These are phyloP conservation scores for Thripadectes ignobilis DNA, from an alignment of 2,797 vertebrate genomes.

Conservation along the genomic window DNA sequence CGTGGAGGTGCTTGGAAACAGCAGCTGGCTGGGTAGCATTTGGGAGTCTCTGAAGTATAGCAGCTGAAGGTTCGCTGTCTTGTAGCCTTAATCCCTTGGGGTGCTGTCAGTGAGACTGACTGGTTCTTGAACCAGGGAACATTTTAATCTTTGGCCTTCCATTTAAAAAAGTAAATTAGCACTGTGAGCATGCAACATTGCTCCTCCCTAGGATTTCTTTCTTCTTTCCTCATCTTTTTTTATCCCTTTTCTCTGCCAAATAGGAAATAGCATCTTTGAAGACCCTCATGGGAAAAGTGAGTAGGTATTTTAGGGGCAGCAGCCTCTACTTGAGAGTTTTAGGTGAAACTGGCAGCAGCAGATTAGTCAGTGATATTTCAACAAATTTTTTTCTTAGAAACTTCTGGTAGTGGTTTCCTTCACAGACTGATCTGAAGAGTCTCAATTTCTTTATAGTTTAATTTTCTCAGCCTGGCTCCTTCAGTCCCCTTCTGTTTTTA, in stretches of 20 bases:
- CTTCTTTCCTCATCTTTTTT: background rate
- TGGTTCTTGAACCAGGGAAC: background rate
- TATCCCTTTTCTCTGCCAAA: background rate
- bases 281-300: background rate
- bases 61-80: background rate
- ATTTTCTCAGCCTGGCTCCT: background rate
- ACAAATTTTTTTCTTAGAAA: background rate
- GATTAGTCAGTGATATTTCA: background rate
- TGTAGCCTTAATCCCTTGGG: background rate
- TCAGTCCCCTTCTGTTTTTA: background rate
- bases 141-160: background rate
- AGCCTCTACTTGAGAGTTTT: background rate
- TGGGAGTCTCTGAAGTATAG: background rate
- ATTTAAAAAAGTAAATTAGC: background rate
- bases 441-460: background rate
- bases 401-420: background rate
- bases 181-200: background rate
- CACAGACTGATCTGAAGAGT: background rate
- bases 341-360: background rate
- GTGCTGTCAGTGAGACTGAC: background rate
- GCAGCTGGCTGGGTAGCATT: background rate
- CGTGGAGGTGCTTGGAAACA: background rate
- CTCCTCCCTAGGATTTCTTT: slow-evolving; percentile 3
- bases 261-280: background rate
- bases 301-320: background rate